These are phyloP conservation scores for Sinotaia quadrata DNA, from an alignment of 2,888 invertebrate species.

Conservation along the genomic window DNA sequence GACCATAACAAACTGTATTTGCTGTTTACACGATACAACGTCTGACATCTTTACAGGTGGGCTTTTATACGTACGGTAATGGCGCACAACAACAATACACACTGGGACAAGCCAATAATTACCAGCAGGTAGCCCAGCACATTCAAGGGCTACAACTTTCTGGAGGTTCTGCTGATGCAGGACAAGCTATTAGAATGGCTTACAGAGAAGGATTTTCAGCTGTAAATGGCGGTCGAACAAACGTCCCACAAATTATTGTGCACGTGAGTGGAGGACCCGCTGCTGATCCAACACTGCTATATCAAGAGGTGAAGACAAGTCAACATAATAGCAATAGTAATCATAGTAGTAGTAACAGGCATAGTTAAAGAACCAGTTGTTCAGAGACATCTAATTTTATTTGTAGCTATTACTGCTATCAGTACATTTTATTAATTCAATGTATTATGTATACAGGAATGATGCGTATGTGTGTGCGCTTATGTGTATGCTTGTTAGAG, in stretches of 20 bases:
- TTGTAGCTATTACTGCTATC: too few relatives aligned
- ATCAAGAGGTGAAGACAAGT: constrained; percentile 7
- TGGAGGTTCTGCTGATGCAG: constrained; percentile 40
- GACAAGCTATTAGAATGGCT: constrained; percentile 47
- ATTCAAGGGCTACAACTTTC: constrained; percentile 30
- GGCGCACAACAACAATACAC: constrained; percentile 51
- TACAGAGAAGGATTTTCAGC: constrained; percentile 39
- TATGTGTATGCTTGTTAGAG: too few relatives aligned
- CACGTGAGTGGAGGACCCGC: constrained; percentile 50
- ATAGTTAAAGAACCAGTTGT: too few relatives aligned
- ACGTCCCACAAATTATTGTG: constrained; percentile 51
- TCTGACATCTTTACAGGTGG: constrained; percentile 36
- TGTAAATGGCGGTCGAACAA: constrained; percentile 46
- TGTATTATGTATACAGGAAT: too few relatives aligned
- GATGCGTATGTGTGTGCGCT: too few relatives aligned
- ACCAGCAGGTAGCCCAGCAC: constrained; percentile 39
- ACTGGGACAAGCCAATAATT: constrained; percentile 43
- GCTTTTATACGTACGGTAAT: constrained; percentile 49
- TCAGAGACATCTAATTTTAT: too few relatives aligned
- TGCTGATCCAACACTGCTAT: constrained; percentile 18
- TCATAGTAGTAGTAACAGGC: too few relatives aligned
- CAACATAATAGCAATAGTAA: too few relatives aligned
- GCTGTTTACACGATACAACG: too few relatives aligned
- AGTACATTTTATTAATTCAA: too few relatives aligned
- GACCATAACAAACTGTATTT: too few relatives aligned